Evolutionary conservation across 1,140 invertebrate species (phyloP), one percentile per base, ranked within the genome.

Genomic region (Trissolcus basalis): DNA sequence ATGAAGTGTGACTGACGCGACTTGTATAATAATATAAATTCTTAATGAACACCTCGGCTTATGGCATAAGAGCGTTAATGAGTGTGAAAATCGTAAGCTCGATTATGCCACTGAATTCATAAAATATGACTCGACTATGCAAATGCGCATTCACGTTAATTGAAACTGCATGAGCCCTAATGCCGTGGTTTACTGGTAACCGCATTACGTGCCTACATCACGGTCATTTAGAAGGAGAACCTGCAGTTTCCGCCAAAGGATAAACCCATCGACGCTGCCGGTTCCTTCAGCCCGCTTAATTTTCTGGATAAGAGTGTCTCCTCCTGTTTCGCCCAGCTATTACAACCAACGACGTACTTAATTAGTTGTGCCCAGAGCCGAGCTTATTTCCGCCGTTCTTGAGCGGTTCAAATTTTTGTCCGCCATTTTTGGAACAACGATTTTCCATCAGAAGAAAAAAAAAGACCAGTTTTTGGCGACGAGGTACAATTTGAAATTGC

Each of bases 151-250:
- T 71, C 58, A 61, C 53, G 58, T 71, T 71, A 71, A 71, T 71
- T 71, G 68, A 71, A 71, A 71, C 51, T 71, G 68, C 68, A 71
- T 71, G 53, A 71, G 27, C 68, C 58, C 39, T 71, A 71, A 71
- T 71, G 68, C 68, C 53, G 51, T 63, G 68, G 68, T 71, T 71
- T 71, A 71, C 68, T 70, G 58, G 56, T 61, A 70, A 70, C 67
- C 67, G 13, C 67, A 70, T 70, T 70, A 70, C 58, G 67, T 70
- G 67, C 58, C 58, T 70, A 61, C 67, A 70, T 61, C 67, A 70
- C 56, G 67, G 67, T 61, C 67, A 70, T 70, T 70, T 70, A 70
- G 58, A 55, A 41, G 43, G 56, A 70, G 67, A 70, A 68, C 39
- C 51, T 61, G 50, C 67, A 68, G 54, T 45, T 61, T 54, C 67